Percentiles rank a stretch among this genome's conserved stretches.
Conservation (phyloP, 2,113 vertebrate species). For the Pionites leucogaster region DNA sequence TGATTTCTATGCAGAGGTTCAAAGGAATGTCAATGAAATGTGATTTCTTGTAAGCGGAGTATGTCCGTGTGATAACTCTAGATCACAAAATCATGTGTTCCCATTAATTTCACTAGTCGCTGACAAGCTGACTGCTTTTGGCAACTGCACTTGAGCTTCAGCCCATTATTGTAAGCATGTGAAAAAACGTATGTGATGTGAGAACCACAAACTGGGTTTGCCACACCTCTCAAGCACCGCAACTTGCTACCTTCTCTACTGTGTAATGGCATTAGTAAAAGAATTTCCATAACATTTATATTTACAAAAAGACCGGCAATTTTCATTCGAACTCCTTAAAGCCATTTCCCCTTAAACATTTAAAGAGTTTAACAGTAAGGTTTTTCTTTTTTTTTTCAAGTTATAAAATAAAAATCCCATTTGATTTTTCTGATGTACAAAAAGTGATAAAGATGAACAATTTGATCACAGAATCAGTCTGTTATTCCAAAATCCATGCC, state of each 20-base stretch:
- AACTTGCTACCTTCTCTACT: slow-evolving; percentile 92
- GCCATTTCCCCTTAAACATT: slow-evolving; percentile 92
- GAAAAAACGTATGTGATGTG: slow-evolving; percentile 40
- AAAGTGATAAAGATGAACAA: slow-evolving; percentile 98
- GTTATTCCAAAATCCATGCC: slow-evolving; percentile 78
- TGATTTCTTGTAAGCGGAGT: neutral
- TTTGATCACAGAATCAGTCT: slow-evolving; percentile 85
- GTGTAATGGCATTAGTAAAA: slow-evolving; percentile 89
- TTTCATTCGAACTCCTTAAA: slow-evolving; percentile 89
- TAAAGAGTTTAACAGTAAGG: slow-evolving; percentile 91
- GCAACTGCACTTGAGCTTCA: slow-evolving; percentile 63
- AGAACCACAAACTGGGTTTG: slow-evolving; percentile 64
- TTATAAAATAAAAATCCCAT: slow-evolving; percentile 99
- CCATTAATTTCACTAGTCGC: slow-evolving; percentile 62
- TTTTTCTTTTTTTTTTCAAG: slow-evolving; percentile 77
- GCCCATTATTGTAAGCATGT: slow-evolving; percentile 42
- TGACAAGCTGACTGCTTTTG: slow-evolving; percentile 61
- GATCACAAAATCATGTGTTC: slow-evolving; percentile 26
- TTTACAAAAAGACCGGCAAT: slow-evolving; percentile 90
- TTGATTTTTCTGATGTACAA: slow-evolving; percentile 95
- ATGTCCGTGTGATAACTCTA: slow-evolving; percentile 16
- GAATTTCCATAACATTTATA: slow-evolving; percentile 84
- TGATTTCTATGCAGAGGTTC: slow-evolving; percentile 46
- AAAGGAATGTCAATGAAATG: slow-evolving; percentile 42
- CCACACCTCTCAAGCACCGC: slow-evolving; percentile 72